These are phyloP conservation scores for Hemithea aestivaria DNA, from an alignment of 2,888 invertebrate species.

Conservation along the genomic window DNA sequence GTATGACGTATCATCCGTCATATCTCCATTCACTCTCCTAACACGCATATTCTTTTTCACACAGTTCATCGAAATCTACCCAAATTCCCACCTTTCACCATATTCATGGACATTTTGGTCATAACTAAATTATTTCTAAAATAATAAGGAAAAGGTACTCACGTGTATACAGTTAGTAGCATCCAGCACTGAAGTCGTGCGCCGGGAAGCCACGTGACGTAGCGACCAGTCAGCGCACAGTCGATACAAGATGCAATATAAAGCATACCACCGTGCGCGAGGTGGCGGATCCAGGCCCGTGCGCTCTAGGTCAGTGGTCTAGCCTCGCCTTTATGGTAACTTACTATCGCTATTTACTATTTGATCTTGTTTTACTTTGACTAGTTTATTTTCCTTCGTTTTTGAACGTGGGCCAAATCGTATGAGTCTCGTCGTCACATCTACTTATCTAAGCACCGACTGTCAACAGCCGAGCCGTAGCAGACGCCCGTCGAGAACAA, in stretches of 20 bases:
- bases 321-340: conserved; percentile 58
- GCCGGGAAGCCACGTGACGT: conserved; percentile 80
- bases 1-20: too few relatives aligned
- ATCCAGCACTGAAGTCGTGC: conserved; percentile 82
- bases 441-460: conserved; percentile 77
- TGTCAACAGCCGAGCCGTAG: conserved; percentile 72
- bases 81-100: too few relatives aligned
- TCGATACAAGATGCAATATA: conserved; percentile 77
- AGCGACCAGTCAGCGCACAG: conserved; percentile 80
- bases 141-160: conserved; percentile 71
- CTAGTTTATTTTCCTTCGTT: conserved; percentile 50
- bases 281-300: conserved; percentile 59
- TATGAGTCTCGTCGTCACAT: conserved; percentile 44
- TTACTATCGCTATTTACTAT: conserved; percentile 50
- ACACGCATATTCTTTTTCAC: too few relatives aligned
- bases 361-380: conserved; percentile 51
- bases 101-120: too few relatives aligned
- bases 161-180: conserved; percentile 85
- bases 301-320: conserved; percentile 42
- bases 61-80: too few relatives aligned
- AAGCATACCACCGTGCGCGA: conserved; percentile 68
- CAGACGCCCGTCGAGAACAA: conserved; percentile 50
- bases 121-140: too few relatives aligned
- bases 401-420: conserved; percentile 20
- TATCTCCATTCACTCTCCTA: too few relatives aligned